These are phyloP conservation scores for Apodemia hepburni DNA, from an alignment of 2,888 invertebrate genomes.

Conservation along the genomic window DNA sequence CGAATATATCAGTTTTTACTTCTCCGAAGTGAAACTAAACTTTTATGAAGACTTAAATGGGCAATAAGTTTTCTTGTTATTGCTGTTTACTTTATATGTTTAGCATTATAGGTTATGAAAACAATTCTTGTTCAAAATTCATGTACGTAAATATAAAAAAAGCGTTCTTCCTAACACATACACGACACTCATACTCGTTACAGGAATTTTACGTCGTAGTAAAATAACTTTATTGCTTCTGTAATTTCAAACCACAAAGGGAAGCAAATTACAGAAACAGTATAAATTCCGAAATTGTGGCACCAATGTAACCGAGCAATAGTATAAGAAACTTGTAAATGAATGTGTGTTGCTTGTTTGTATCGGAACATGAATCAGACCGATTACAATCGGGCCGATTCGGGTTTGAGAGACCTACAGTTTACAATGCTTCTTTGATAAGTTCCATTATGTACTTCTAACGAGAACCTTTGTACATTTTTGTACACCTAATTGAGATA, in stretches of 20 bases:
- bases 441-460: slow-evolving; percentile 47
- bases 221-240: slow-evolving; percentile 1
- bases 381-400: slow-evolving; percentile 31
- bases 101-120: background rate
- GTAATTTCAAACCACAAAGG: slow-evolving; percentile 6
- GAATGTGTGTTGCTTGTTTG: slow-evolving; percentile 21
- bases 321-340: background rate
- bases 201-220: background rate
- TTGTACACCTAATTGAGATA: slow-evolving; percentile 28
- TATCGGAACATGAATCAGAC: slow-evolving; percentile 24
- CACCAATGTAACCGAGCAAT: background rate
- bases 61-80: too few species aligned
- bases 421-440: slow-evolving; percentile 37
- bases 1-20: too few species aligned
- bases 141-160: background rate
- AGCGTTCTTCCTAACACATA: background rate
- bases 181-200: background rate
- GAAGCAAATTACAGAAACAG: background rate
- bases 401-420: slow-evolving; percentile 30
- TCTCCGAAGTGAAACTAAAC: too few species aligned
- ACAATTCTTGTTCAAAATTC: background rate
- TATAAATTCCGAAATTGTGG: background rate
- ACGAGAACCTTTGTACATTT: slow-evolving; percentile 43
- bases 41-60: too few species aligned
- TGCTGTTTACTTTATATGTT: too few species aligned